Percentiles rank a stretch among this genome's conserved stretches.
phyloP scores from a whole-genome alignment of 2,113 vertebrate species.

The Salvelinus sp. region DNA sequence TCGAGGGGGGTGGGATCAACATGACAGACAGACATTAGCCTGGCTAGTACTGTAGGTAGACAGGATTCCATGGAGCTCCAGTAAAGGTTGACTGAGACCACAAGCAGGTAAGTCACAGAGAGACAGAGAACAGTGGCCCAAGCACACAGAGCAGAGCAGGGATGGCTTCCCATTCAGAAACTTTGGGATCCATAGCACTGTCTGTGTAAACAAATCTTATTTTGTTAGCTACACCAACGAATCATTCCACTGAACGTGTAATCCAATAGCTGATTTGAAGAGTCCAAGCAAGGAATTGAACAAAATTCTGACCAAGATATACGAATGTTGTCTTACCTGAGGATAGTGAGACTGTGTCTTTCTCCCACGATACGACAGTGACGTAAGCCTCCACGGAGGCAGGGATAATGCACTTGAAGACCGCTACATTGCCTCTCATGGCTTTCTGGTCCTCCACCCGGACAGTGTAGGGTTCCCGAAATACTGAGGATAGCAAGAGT shows the following conservation, averaged over 20 bases:
- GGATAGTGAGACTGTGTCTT: slow-evolving; percentile 98
- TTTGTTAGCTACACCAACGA: background rate
- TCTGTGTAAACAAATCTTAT: background rate
- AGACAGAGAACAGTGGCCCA: background rate
- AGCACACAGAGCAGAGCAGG: slow-evolving; percentile 1
- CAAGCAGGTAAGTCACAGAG: slow-evolving; percentile 54
- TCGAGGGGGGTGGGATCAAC: slow-evolving; percentile 65
- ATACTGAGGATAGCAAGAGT: slow-evolving; percentile 73
- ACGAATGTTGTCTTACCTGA: slow-evolving; percentile 83
- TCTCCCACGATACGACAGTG: slow-evolving; percentile 98
- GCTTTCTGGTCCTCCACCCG: slow-evolving; percentile 99
- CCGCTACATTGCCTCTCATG: slow-evolving; percentile 98
- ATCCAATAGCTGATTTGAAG: background rate
- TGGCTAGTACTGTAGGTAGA: slow-evolving; percentile 22
- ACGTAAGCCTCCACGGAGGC: slow-evolving; percentile 97
- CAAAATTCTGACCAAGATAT: no score
- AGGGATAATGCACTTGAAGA: slow-evolving; percentile 99
- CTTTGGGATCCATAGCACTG: background rate
- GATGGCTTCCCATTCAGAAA: slow-evolving; percentile 27
- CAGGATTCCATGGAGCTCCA: slow-evolving; percentile 23
- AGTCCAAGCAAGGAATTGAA: background rate
- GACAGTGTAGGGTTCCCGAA: slow-evolving; percentile 98
- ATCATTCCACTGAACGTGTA: background rate
- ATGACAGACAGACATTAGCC: slow-evolving; percentile 58
- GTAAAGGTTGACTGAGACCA: slow-evolving; percentile 35